Evolutionary conservation across 2,113 vertebrate species (phyloP), one percentile per base, ranked within the genome.

Genomic region (Acrocephalus kingi): DNA sequence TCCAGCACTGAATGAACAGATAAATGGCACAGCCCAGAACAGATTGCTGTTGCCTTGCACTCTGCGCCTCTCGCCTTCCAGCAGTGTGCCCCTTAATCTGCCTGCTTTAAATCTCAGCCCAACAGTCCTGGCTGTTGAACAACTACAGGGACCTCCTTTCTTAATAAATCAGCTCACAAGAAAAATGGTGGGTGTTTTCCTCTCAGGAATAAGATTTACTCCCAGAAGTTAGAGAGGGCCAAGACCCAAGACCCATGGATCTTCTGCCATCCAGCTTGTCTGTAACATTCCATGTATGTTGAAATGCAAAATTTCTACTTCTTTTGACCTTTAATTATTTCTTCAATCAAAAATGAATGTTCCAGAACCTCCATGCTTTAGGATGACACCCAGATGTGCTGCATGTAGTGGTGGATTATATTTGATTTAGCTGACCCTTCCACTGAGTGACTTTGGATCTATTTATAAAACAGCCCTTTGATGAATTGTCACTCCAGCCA

Each of bases 131-230:
- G 35, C 89, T 89, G 62, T 11, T 39, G 62, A 58, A 31, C 16
- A 76, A 86, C 83, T n/a, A 16, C 81, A 56, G 35, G 56, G 68
- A 86, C 39, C 72, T 88, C 7, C 59, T 85, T 86, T 74, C 69
- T 39, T 93, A 89, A 90, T 96, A 94, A 96, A 94, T 96, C 85
- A 94, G 17, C 85, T 72, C 76, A 41, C 27, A 85, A 27, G 72
- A 84, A 78, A 93, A 90, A 61, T 41, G 35, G 45, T 77, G 35
- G 5, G 3, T 17, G 72, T 79, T 90, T 75, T 17, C 33, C 73
- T 80, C 79, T 77, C 80, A 73, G 74, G 86, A 88, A 67, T 74
- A 86, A 80, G 74, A 93, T 93, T 94, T 94, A 67, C 83, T 90
- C 20, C 58, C n/a, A 23, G 52, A 11, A 81, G 49, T 75, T 58